Evolutionary conservation across 2,888 invertebrate genomes (phyloP).

Genomic region (Mimachlamys varia): DNA sequence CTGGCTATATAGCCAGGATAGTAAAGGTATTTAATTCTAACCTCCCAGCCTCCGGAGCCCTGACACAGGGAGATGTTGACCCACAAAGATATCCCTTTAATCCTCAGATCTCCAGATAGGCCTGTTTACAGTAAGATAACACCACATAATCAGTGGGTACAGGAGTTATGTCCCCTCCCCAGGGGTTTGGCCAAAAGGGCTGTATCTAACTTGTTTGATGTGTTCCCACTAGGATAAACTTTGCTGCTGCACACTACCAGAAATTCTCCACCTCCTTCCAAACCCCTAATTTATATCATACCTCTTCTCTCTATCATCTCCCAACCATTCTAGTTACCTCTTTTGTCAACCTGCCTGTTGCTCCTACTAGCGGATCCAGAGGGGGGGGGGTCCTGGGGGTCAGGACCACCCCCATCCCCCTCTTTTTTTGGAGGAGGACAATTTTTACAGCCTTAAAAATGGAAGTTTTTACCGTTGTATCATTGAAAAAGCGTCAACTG

Average conservation of each 20-base stretch:
- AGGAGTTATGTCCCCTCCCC: conserved; percentile 28
- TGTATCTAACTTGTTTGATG: not conserved
- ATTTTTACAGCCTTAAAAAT: too few relatives aligned
- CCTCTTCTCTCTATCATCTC: not conserved
- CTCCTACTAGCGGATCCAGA: too few relatives aligned
- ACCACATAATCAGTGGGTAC: not conserved
- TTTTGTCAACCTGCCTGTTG: too few relatives aligned
- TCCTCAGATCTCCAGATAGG: conserved; percentile 28
- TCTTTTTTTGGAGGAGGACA: too few relatives aligned
- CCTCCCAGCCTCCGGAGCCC: conserved; percentile 20
- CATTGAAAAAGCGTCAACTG: too few relatives aligned
- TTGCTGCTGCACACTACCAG: not conserved
- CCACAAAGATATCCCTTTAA: conserved; percentile 11
- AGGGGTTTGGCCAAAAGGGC: not conserved
- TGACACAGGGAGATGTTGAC: conserved; percentile 20
- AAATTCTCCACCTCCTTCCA: not conserved
- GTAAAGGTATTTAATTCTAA: not conserved
- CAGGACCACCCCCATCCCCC: too few relatives aligned
- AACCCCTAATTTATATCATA: too few relatives aligned
- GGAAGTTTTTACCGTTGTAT: too few relatives aligned
- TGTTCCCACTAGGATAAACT: not conserved
- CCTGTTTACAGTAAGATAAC: conserved; percentile 26
- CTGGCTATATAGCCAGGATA: not conserved
- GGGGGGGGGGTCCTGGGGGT: too few relatives aligned
- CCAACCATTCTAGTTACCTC: not conserved